Evolutionary conservation across 1,140 invertebrate species (phyloP).

Genomic region (Oncopeltus fasciatus): DNA sequence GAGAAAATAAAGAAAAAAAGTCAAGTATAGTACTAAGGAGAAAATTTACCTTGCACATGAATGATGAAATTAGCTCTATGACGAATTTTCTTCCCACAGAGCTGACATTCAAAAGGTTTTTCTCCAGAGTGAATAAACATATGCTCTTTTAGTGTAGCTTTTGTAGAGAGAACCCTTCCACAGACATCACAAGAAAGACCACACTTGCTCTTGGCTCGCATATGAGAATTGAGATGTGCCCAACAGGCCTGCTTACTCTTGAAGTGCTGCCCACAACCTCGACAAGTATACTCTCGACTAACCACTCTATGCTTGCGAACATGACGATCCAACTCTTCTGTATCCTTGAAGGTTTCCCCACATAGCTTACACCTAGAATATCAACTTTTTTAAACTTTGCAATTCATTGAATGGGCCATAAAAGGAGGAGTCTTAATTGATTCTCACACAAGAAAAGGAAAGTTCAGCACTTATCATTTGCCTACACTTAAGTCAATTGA

Average conservation of each 20-base stretch:
- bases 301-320: slow-evolving; percentile 10
- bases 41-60: slow-evolving; percentile 15
- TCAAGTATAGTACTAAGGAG: background rate
- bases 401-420: too few species aligned
- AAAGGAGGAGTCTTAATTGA: too few species aligned
- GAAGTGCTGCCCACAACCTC: slow-evolving; percentile 12
- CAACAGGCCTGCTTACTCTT: slow-evolving; percentile 13
- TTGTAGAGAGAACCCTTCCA: slow-evolving; percentile 32
- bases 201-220: background rate
- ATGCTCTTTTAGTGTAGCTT: slow-evolving; percentile 31
- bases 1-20: too few species aligned
- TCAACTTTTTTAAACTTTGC: too few species aligned
- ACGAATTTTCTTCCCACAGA: slow-evolving; percentile 34
- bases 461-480: too few species aligned
- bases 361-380: slow-evolving; percentile 12
- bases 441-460: too few species aligned
- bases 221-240: slow-evolving; percentile 16
- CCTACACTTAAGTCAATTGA: too few species aligned
- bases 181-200: slow-evolving; percentile 32
- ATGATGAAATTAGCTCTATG: slow-evolving; percentile 27
- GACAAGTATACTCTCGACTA: slow-evolving; percentile 12
- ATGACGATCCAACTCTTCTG: slow-evolving; percentile 15
- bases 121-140: slow-evolving; percentile 42
- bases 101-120: slow-evolving; percentile 42
- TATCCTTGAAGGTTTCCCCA: background rate